Conservation (phyloP, 2,888 invertebrate genomes). For the Brachylomia viminalis region DNA sequence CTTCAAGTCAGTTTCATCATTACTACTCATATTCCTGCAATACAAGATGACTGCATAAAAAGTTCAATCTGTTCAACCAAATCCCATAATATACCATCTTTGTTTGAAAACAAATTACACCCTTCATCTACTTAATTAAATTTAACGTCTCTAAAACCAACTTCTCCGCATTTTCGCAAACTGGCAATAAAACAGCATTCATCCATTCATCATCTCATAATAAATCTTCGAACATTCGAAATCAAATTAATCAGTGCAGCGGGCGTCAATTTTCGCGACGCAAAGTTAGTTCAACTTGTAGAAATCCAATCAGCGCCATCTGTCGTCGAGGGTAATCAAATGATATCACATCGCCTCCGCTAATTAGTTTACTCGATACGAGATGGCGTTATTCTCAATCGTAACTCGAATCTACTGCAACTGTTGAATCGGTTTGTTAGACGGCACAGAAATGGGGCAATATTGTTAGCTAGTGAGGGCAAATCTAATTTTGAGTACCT, state of each 20-base stretch:
- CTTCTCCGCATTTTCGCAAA: conserved; percentile 65
- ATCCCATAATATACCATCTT: neutral
- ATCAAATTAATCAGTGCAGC: conserved; percentile 83
- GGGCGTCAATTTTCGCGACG: conserved; percentile 76
- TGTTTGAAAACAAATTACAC: conserved; percentile 25
- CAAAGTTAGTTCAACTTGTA: conserved; percentile 81
- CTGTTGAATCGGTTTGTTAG: conserved; percentile 58
- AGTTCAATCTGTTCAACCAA: neutral
- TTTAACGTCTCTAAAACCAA: conserved; percentile 50
- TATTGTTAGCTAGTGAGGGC: conserved; percentile 33
- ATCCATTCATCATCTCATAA: conserved; percentile 80
- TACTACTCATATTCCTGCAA: neutral
- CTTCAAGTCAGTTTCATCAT: neutral
- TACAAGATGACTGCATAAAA: neutral
- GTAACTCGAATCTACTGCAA: conserved; percentile 66
- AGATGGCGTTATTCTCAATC: conserved; percentile 76
- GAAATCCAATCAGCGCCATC: conserved; percentile 86
- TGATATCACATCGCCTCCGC: conserved; percentile 82
- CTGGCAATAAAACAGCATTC: conserved; percentile 75
- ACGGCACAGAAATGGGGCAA: conserved; percentile 54
- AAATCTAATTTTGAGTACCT: conserved; percentile 20
- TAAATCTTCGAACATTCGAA: conserved; percentile 84
- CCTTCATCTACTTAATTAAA: conserved; percentile 36
- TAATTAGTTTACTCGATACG: conserved; percentile 85
- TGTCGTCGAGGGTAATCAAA: conserved; percentile 84